Evolutionary conservation across 2,113 vertebrate genomes (phyloP), one percentile per base, ranked within the genome.

Genomic region (Meles meles): DNA sequence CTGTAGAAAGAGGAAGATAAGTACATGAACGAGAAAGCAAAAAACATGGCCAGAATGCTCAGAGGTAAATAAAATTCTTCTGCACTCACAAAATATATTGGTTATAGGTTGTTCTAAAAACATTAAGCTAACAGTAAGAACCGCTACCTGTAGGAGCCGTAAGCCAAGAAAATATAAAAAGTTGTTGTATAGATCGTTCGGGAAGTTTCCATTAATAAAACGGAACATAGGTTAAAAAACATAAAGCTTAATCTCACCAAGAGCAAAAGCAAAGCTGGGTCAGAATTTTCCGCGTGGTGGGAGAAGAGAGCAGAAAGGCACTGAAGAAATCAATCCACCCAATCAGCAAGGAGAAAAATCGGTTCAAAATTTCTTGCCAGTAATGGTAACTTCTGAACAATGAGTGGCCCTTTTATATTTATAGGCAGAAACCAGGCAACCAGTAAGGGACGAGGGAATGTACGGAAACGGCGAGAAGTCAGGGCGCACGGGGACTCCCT

Each of bases 191-290:
- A 96, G 13, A 61, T 97, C 87, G 67, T 97, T 67, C 1, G 74
- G 87, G 95, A 98, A 76, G 82, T 92, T 98, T 79, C 91, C 74
- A 96, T 97, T 98, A 96, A 81, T 93, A 96, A 98, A 98, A 94
- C 52, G 49, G 76, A 98, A 98, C 74, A 97, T 47, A 97, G 91
- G 94, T 86, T 34, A 76, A 98, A 88, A 98, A 97, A 65, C 13
- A 88, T 27, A 88, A 95, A 97, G 72, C 90, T 95, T 98, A 98
- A 97, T 97, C 67, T 98, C 55, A 96, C 52, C 55, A 94, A 93
- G 69, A 88, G 96, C 80, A 97, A 98, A 97, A 74, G 91, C 97
- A 97, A 98, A 52, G 44, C 88, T 86, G 69, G 49, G 86, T 37
- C 15, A 74, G 94, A 95, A 94, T 98, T 94, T 93, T 84, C 69